Evolutionary conservation across 2,797 vertebrate species (phyloP), one percentile per base, ranked within the genome.

Genomic region (Phataginus tetradactyla): DNA sequence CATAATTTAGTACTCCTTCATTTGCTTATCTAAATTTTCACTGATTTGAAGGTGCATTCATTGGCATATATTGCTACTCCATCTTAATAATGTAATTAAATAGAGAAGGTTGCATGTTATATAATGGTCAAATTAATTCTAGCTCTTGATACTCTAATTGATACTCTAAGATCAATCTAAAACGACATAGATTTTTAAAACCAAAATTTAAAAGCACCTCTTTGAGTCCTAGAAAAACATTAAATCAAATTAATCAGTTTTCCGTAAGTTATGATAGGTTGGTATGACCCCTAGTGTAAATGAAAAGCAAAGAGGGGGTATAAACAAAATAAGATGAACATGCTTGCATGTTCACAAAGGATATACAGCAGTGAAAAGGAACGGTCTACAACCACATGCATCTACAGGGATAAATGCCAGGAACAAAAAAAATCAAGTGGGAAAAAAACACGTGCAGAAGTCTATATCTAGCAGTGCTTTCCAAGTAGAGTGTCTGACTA

Each of bases 181-280:
- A 87, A 95, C 6, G 66, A 86, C 92, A 77, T 3, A 66, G 21
- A 59, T 39, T 66, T 87, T 78, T 96, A n/a, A 92, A 94, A 85
- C 29, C 10, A 49, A 89, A 90, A 72, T 87, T 71, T 91, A 71
- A 63, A 90, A 87, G 45, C 42, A 74, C 8, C 14, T 68, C 59
- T 96, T 69, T 72, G 42, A 88, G 32, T 74, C 61, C 71, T 83
- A 71, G 27, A 42, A 75, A 93, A 92, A 53, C 12, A 17, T 61
- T 57, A 86, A 91, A 59, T 45, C 25, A 95, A 96, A 80, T 55
- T 32, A 11, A 93, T 25, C 17, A 63, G 15, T 69, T 95, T 78
- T 86, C 29, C 64, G 32, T 53, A 78, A 53, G 61, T 63, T 74
- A 64, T 5, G 3, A 15, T 59, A 92, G 39, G 29, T 2, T 79